Base-by-base conservation (phyloP, 2,113 vertebrate species). In the Miniopterus natalensis region DNA sequence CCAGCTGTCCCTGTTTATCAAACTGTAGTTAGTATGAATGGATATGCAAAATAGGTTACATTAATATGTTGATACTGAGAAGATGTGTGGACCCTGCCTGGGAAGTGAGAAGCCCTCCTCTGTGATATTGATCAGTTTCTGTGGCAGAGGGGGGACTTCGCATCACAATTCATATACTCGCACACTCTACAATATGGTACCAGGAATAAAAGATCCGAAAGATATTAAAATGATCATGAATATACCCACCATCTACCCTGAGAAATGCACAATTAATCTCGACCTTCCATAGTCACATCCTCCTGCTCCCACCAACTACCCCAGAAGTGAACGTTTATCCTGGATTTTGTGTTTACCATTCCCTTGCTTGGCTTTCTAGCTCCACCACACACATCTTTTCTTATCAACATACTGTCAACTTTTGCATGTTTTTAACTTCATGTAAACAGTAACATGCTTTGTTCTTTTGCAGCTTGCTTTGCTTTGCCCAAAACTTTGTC, bases 341-440 rank as follows among this genome's bases (percentile, higher is more conserved):
- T 84, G 36, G 7, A 31, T 71, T 42, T 66, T 77, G 2, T 90
- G 21, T 83, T 61, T 36, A 14, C 25, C 8, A 1, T 59, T 85
- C n/a, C 17, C 51, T 81, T 70, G 2, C 15, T 95, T 45, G 86
- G 27, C 36, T 59, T 77, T 68, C 53, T 66, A 66, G 21, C 4
- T 86, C 31, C 10, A 55, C 29, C 4, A 20, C 2, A 25, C 55
- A 14, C 36, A 7, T 59, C 6, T 84, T 1, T 91, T n/a, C 14
- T 88, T 63, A 40, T 45, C 77, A 84, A 95, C 42, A 61, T 53
- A 9, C 14, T 11, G 40, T 53, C 36, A 49, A 55, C 63, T 51
- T 88, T 80, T 91, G 5, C 40, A 71, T 74, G 53, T 70, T 86
- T 95, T 81, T n/a, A 71, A 66, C 25, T 78, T 89, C 29, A 36